phyloP scores from a whole-genome alignment of 2,113 vertebrate species.

The Urocitellus parryii region DNA sequence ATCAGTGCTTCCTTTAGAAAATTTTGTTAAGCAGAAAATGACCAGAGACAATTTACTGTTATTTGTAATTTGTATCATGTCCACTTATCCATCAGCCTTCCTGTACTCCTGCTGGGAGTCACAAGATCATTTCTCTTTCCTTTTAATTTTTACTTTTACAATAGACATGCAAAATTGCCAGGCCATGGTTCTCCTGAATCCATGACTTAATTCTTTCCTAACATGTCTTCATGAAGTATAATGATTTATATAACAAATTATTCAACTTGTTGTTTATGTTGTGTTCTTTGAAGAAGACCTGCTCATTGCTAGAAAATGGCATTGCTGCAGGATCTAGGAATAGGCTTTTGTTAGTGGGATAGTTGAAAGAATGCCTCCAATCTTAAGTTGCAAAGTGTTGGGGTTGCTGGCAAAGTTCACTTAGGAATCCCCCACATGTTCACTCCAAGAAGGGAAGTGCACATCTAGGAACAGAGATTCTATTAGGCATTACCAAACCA shows the following conservation, averaged over 20 bases:
- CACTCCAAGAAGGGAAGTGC: not conserved
- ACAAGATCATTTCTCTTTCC: not conserved
- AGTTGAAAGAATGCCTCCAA: not conserved
- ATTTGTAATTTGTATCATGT: not conserved
- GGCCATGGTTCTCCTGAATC: not conserved
- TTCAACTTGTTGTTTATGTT: conserved; percentile 35
- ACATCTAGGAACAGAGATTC: not conserved
- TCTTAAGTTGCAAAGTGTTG: conserved; percentile 8
- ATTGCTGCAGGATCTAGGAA: not conserved
- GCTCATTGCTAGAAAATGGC: not conserved
- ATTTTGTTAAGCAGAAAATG: not conserved
- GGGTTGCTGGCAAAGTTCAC: not conserved
- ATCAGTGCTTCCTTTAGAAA: not conserved
- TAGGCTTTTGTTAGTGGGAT: not conserved
- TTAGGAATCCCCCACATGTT: not conserved
- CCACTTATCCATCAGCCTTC: not conserved
- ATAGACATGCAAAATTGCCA: not conserved
- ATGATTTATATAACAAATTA: not conserved
- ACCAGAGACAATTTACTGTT: not conserved
- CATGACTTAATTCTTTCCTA: not conserved
- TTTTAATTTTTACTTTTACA: conserved; percentile 16
- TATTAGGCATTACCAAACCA: not conserved
- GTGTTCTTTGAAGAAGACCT: conserved; percentile 22
- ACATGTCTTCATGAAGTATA: not conserved
- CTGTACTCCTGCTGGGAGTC: not conserved